These are phyloP conservation scores for Mizuhopecten yessoensis DNA, from an alignment of 1,140 invertebrate genomes.

Conservation along the genomic window DNA sequence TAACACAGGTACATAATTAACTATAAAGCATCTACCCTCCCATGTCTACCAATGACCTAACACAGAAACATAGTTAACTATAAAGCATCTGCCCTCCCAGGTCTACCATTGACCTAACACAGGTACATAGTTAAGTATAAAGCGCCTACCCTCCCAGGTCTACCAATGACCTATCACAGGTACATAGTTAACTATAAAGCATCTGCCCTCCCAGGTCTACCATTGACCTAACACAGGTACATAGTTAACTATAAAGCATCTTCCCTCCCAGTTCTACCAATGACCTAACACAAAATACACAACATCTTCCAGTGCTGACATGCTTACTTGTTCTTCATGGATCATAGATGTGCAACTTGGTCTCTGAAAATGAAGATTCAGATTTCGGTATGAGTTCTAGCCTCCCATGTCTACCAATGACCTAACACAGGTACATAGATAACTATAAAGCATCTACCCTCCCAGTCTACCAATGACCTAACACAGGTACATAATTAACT, in stretches of 20 bases:
- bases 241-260: background rate
- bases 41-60: background rate
- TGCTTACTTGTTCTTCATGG: constrained; percentile 38
- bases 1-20: background rate
- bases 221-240: background rate
- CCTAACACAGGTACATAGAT: too few species aligned
- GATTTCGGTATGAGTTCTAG: background rate
- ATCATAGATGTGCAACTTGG: constrained; percentile 37
- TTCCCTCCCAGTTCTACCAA: background rate
- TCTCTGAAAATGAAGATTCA: constrained; percentile 28
- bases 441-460: too few species aligned
- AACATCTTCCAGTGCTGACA: constrained; percentile 37
- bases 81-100: background rate
- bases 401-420: too few species aligned
- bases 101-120: background rate
- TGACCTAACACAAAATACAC: background rate
- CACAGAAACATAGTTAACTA: background rate
- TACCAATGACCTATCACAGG: background rate
- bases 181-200: too few species aligned
- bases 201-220: too few species aligned
- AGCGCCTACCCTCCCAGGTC: background rate
- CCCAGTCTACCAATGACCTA: too few species aligned
- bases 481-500: too few species aligned
- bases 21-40: background rate
- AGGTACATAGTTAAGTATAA: background rate